Conservation (phyloP, 2,797 vertebrate genomes). For the Gymnoscopelus braueri region DNA sequence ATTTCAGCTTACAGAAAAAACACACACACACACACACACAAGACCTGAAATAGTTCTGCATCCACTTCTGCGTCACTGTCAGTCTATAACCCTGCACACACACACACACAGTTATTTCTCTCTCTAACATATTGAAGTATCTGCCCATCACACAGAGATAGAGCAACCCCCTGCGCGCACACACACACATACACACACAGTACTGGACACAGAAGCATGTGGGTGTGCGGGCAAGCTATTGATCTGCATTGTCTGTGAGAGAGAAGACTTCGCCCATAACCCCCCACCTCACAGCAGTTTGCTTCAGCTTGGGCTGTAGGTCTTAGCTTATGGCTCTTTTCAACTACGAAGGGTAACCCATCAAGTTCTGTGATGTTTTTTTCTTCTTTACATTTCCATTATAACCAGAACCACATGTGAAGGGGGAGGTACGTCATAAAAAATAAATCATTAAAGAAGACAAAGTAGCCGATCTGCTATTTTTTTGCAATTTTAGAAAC, state of each 20-base stretch:
- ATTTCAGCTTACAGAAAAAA: constrained; percentile 32
- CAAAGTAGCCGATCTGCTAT: too few relatives aligned
- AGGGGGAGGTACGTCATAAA: too few relatives aligned
- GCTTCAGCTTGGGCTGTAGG: constrained; percentile 27
- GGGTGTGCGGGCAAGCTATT: constrained; percentile 20
- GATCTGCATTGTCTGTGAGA: constrained; percentile 35
- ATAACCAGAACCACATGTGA: too few relatives aligned
- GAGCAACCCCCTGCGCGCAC: too few relatives aligned
- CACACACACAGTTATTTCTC: not conserved
- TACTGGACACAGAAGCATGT: not conserved
- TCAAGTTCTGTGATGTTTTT: too few relatives aligned
- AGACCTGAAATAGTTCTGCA: constrained; percentile 20
- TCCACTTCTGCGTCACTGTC: not conserved
- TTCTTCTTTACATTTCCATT: too few relatives aligned
- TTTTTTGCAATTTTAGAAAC: too few relatives aligned
- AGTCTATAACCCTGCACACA: not conserved
- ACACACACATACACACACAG: not conserved
- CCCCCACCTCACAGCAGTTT: constrained; percentile 10
- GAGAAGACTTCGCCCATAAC: constrained; percentile 17
- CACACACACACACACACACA: not conserved
- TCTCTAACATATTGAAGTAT: too few relatives aligned
- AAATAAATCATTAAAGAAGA: too few relatives aligned
- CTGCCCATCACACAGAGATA: too few relatives aligned
- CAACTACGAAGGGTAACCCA: too few relatives aligned
- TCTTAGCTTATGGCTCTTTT: constrained; percentile 14